Conservation (phyloP, 2,113 vertebrate species). For the Nannospalax galili region DNA sequence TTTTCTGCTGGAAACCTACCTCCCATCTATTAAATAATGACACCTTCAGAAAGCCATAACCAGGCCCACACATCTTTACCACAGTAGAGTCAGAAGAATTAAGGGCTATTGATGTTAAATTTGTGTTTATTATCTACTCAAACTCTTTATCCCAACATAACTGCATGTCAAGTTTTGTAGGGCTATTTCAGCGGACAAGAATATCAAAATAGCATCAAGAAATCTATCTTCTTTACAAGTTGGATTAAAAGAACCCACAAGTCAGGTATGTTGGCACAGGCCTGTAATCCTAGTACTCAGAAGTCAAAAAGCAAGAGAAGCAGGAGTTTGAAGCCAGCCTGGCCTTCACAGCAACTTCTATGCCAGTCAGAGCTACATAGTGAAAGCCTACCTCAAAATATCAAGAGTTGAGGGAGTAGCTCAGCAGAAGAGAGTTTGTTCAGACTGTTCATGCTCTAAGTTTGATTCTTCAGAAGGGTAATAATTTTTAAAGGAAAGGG, state of each 20-base stretch:
- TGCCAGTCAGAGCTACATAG: background rate
- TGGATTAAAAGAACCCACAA: background rate
- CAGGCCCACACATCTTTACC: background rate
- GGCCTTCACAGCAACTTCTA: background rate
- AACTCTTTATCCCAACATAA: conserved; percentile 1
- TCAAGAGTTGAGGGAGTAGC: background rate
- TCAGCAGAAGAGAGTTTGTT: background rate
- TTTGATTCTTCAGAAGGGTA: background rate
- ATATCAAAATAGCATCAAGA: background rate
- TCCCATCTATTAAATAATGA: background rate
- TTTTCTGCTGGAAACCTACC: background rate
- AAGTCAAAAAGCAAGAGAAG: background rate
- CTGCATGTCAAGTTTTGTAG: background rate
- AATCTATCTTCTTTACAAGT: background rate
- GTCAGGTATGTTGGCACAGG: background rate
- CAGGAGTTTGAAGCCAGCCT: background rate
- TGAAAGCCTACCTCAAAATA: background rate
- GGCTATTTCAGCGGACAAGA: background rate
- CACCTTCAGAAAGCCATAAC: background rate
- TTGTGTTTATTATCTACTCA: background rate
- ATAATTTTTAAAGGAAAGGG: background rate
- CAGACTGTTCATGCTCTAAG: background rate
- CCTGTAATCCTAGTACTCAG: background rate
- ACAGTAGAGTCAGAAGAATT: background rate
- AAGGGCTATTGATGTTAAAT: background rate